phyloP scores from a whole-genome alignment of 2,113 vertebrate species.

The Cranoglanis bouderius region DNA sequence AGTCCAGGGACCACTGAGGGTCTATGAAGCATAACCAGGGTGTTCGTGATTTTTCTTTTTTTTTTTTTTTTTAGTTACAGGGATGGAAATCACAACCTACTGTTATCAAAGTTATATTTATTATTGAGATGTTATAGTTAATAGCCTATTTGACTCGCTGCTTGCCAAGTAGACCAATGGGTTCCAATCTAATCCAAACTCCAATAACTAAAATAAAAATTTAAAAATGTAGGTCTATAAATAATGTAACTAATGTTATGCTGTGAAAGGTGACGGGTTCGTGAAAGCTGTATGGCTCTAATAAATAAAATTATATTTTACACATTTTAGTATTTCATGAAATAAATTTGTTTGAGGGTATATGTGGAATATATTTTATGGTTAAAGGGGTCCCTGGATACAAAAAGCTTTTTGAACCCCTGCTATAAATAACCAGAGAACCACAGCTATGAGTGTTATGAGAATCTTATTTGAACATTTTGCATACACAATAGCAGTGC shows the following conservation, averaged over 20 bases:
- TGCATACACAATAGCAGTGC: background rate
- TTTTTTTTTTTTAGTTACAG: background rate
- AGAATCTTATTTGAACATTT: background rate
- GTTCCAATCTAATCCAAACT: too few species aligned
- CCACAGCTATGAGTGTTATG: background rate
- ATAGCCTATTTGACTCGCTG: background rate
- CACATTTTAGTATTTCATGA: background rate
- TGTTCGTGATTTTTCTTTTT: background rate
- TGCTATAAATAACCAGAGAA: background rate
- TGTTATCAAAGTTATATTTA: background rate
- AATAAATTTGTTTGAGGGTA: background rate
- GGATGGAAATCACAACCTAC: background rate
- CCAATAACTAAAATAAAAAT: too few species aligned
- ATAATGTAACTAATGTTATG: background rate
- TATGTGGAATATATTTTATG: background rate
- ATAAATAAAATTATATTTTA: background rate
- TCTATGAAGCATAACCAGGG: background rate
- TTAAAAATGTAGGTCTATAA: background rate
- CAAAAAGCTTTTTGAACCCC: background rate
- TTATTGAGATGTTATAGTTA: background rate
- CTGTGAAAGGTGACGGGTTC: background rate
- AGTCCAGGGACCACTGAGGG: background rate
- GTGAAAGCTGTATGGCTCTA: background rate
- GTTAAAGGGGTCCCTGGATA: background rate
- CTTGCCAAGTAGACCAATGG: background rate